phyloP scores from a whole-genome alignment of 2,888 invertebrate species.

The Seladonia tumulorum region DNA sequence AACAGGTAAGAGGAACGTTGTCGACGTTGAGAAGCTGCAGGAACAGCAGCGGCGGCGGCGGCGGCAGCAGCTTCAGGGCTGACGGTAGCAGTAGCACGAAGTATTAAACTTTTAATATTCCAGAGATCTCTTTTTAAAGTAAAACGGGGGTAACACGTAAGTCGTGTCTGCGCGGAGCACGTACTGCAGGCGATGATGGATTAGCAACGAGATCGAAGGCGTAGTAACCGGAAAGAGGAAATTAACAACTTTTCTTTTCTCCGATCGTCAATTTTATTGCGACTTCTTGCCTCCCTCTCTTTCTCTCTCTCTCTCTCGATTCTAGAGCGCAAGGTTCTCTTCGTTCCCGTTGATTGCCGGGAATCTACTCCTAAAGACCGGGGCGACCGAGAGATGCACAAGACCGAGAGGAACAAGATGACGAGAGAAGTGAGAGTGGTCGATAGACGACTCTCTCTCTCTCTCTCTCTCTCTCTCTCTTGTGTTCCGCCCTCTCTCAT shows the following conservation, averaged over 20 bases:
- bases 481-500: conserved; percentile 10
- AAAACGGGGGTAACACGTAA: conserved; percentile 10
- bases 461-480: conserved; percentile 19
- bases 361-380: conserved; percentile 43
- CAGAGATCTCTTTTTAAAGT: conserved; percentile 10
- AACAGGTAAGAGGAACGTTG: conserved; percentile 8
- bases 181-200: conserved; percentile 16
- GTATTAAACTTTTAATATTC: conserved; percentile 48
- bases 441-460: conserved; percentile 48
- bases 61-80: background rate
- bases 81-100: background rate
- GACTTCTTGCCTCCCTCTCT: conserved; percentile 37
- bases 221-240: conserved; percentile 63
- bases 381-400: conserved; percentile 40
- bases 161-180: background rate
- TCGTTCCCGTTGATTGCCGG: conserved; percentile 55
- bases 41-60: too few species aligned
- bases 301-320: background rate
- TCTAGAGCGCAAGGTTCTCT: background rate
- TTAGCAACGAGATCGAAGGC: conserved; percentile 34
- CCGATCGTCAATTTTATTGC: conserved; percentile 75
- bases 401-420: conserved; percentile 40
- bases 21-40: conserved; percentile 8
- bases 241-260: conserved; percentile 76
- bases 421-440: conserved; percentile 57